phyloP scores from a whole-genome alignment of 2,113 vertebrate genomes.

The Genyomyrus donnyi region DNA sequence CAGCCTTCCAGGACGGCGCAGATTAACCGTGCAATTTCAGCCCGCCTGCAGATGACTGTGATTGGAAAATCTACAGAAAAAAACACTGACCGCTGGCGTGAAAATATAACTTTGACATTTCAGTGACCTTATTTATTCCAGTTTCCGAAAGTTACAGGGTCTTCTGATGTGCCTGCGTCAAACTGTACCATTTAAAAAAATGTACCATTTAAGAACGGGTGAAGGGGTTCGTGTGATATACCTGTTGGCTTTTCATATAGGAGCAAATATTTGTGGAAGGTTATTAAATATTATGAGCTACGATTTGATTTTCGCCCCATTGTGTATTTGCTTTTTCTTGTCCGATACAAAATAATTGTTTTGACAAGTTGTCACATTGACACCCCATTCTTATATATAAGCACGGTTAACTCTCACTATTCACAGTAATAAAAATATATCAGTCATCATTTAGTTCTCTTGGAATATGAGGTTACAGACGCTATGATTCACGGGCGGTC shows the following conservation, averaged over 20 bases:
- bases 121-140: not conserved
- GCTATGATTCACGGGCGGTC: not conserved
- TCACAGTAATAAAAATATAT: not conserved
- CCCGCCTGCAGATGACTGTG: not conserved
- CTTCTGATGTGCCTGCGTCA: conserved; percentile 5
- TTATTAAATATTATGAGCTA: not conserved
- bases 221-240: not conserved
- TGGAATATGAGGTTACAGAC: not conserved
- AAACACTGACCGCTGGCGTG: not conserved
- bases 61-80: conserved; percentile 9
- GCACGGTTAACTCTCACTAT: not conserved
- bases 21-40: not conserved
- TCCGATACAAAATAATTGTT: not conserved
- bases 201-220: not conserved
- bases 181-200: not conserved
- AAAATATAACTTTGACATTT: not conserved
- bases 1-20: not conserved
- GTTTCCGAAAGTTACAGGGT: not conserved
- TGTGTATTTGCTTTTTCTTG: not conserved
- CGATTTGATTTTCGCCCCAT: not conserved
- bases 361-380: not conserved
- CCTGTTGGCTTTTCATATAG: not conserved
- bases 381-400: not conserved
- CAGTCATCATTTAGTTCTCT: not conserved
- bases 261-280: not conserved